phyloP scores from a whole-genome alignment of 2,888 invertebrate species.

The Ophonus ardosiacus region DNA sequence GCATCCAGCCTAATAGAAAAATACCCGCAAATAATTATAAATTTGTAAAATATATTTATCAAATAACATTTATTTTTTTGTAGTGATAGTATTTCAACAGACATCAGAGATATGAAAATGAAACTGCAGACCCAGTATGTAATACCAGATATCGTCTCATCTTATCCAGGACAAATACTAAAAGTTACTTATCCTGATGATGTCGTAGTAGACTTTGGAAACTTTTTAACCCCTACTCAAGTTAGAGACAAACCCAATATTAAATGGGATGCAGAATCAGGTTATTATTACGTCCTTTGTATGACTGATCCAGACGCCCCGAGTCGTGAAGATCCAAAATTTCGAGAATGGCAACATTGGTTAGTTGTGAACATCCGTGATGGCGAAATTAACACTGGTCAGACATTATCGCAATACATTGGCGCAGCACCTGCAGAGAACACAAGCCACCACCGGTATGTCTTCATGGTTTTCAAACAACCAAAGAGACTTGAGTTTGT shows the following conservation, averaged over 20 bases:
- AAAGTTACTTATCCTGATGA: background rate
- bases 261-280: conserved; percentile 70
- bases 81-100: background rate
- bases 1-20: too few relatives aligned
- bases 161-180: background rate
- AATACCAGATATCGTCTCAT: background rate
- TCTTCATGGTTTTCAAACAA: conserved; percentile 79
- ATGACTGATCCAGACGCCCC: conserved; percentile 88
- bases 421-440: conserved; percentile 85
- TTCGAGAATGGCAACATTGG: conserved; percentile 89
- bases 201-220: background rate
- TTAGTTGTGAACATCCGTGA: conserved; percentile 86
- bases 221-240: conserved; percentile 68
- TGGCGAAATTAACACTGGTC: conserved; percentile 77
- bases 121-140: background rate
- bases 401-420: conserved; percentile 82
- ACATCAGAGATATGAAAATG: background rate
- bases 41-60: too few relatives aligned
- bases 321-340: conserved; percentile 82
- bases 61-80: too few relatives aligned
- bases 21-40: too few relatives aligned
- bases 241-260: conserved; percentile 70
- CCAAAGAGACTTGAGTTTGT: conserved; percentile 70
- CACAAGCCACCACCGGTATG: conserved; percentile 85
- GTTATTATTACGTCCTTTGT: conserved; percentile 72